Base-by-base conservation (phyloP, 92 coral and sea anemone species). In the Phenganax marumi region DNA sequence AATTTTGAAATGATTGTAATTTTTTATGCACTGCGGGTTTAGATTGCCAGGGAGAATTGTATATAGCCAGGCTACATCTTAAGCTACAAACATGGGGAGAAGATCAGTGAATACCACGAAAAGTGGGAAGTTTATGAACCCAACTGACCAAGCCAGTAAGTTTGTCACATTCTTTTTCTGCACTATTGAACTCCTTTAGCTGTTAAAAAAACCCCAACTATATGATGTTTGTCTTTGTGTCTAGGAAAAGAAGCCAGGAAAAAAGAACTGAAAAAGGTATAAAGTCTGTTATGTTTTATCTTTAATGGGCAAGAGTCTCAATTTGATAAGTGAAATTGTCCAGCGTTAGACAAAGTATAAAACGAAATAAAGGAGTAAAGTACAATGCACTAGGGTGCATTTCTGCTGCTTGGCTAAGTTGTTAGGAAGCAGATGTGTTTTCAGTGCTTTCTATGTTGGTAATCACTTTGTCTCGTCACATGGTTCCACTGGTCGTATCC, bases 81-180 rank as follows among this genome's bases (percentile, higher is more conserved):
- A 52, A 52, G 43, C 14, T 17, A 17, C 18, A 87, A 93, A 66
- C 51, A 95, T 95, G 98, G 98, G 98, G 50, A 87, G 98, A 80
- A 90, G 98, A 17, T 95, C 98, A 50, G 93, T 90, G 48, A 89
- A 90, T 70, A 95, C 98, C 83, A 95, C 98, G 48, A 95, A 95
- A 86, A 95, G 97, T 95, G 98, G 98, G 70, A 95, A 95, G 82
- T 95, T 92, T 63, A 95, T 95, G 98, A 95, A 95, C 79, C 98
- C 98, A 6, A 95, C 98, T 24, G 98, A 95, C 84, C 98, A 95
- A 90, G 98, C 98, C 25, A 90, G 98, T 95, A 89, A 90, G 98
- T 56, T 14, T 56, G 17, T 14, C 63, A 56, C 2, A 14, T 14
- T 19, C 63, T 56, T 14, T 56, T 19, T 56, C 3, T 56, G 17